Conservation (phyloP, 1,140 invertebrate species). For the Anagrus nilaparvatae region DNA sequence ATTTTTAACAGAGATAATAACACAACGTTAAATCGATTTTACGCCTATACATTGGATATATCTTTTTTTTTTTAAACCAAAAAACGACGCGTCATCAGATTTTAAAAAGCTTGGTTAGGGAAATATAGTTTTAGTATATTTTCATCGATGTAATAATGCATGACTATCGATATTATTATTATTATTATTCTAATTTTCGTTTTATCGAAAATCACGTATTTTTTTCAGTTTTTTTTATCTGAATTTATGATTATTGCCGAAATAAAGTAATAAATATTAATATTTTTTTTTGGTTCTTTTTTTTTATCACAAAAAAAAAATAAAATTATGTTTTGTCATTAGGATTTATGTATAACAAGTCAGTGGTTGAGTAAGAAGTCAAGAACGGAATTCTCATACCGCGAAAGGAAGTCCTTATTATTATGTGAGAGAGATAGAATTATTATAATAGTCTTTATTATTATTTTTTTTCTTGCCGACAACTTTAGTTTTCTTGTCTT, state of each 20-base stretch:
- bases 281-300: no score
- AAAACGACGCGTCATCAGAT: slow-evolving; percentile 31
- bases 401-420: slow-evolving; percentile 29
- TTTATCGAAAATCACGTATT: no score
- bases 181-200: no score
- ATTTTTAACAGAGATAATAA: no score
- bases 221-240: no score
- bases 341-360: neutral
- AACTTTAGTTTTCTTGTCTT: neutral
- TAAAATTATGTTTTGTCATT: no score
- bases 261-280: no score
- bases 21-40: slow-evolving; percentile 15
- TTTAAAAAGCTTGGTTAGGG: slow-evolving; percentile 26
- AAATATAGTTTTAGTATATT: slow-evolving; percentile 21
- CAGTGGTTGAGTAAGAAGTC: slow-evolving; percentile 7
- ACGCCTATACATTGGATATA: slow-evolving; percentile 11
- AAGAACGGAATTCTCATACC: slow-evolving; percentile 19
- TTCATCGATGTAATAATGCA: slow-evolving; percentile 27
- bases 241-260: no score
- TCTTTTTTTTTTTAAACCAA: no score
- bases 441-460: no score
- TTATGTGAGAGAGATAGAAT: no score
- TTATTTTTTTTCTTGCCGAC: slow-evolving; percentile 4
- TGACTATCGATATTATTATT: slow-evolving; percentile 26
- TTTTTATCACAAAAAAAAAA: no score